phyloP scores from a whole-genome alignment of 2,888 invertebrate species.

The Romanomermis culicivorax region DNA sequence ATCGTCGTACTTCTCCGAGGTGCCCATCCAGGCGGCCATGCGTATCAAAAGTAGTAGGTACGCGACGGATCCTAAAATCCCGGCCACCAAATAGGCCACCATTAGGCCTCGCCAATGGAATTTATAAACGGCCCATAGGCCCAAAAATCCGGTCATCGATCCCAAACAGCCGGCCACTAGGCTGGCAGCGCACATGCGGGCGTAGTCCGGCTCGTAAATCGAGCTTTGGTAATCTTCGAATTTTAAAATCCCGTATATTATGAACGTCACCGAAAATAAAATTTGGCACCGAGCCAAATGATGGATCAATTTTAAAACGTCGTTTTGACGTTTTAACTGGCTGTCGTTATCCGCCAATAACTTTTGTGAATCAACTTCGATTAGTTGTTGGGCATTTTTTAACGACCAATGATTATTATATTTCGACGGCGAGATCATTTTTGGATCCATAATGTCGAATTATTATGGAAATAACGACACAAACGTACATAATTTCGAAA shows the following conservation, averaged over 20 bases:
- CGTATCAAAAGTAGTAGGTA: neutral
- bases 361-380: neutral
- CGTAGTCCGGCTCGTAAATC: too few species aligned
- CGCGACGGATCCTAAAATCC: neutral
- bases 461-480: too few species aligned
- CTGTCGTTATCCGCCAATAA: neutral
- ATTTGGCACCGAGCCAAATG: neutral
- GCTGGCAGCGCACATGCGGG: neutral
- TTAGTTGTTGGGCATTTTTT: neutral
- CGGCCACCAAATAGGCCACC: neutral
- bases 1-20: neutral
- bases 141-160: neutral
- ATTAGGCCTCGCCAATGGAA: neutral
- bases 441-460: too few species aligned
- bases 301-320: neutral
- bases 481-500: too few species aligned
- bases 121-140: neutral
- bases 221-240: neutral
- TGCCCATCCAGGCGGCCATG: neutral
- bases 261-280: neutral
- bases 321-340: neutral
- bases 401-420: too few species aligned
- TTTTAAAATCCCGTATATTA: neutral
- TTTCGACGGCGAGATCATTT: too few species aligned
- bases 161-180: neutral